Percentiles rank a stretch among this genome's conserved stretches.
These are phyloP conservation scores for Myotis lucifugus DNA, from an alignment of 2,113 vertebrate species.

Conservation along the genomic window DNA sequence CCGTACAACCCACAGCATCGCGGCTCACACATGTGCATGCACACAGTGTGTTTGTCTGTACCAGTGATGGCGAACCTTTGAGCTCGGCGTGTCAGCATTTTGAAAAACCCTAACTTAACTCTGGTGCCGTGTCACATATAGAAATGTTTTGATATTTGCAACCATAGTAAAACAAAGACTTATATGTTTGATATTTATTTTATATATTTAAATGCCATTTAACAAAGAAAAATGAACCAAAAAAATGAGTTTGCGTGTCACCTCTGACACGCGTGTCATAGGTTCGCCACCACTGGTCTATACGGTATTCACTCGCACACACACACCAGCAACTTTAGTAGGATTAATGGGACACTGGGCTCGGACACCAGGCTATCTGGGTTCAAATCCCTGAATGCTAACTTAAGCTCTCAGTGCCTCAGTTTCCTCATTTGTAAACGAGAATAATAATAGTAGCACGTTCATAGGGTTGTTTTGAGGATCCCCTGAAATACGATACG, in stretches of 20 bases:
- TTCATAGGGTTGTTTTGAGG: neutral
- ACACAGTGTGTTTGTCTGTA: neutral
- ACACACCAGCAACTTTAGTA: neutral
- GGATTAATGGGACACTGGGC: neutral
- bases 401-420: neutral
- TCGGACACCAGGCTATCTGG: neutral
- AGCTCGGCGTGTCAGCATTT: too few relatives aligned
- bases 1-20: neutral
- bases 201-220: too few relatives aligned
- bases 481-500: neutral
- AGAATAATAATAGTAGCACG: neutral
- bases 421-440: neutral
- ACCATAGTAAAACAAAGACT: too few relatives aligned
- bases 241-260: too few relatives aligned
- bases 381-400: neutral
- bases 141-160: too few relatives aligned
- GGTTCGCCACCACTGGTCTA: neutral
- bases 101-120: too few relatives aligned
- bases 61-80: too few relatives aligned
- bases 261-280: too few relatives aligned
- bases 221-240: too few relatives aligned
- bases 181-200: too few relatives aligned
- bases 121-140: too few relatives aligned
- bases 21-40: neutral
- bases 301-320: too few relatives aligned